phyloP scores from a whole-genome alignment of 2,888 invertebrate species.

The Pasiphila rectangulata region DNA sequence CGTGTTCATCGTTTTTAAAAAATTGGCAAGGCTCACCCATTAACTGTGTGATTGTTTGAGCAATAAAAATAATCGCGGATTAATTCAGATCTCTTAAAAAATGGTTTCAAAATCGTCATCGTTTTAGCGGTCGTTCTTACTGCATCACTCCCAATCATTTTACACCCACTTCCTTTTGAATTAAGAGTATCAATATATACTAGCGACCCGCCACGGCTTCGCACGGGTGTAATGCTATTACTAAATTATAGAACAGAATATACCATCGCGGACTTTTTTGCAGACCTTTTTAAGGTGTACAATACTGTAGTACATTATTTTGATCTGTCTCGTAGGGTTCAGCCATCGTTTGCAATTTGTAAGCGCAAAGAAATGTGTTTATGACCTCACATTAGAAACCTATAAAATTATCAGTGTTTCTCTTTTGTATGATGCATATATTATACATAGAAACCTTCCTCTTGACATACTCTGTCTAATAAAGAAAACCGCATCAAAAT shows the following conservation, averaged over 20 bases:
- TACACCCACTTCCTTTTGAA: slow-evolving; percentile 20
- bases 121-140: slow-evolving; percentile 19
- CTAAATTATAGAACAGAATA: neutral
- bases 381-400: no score
- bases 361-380: no score
- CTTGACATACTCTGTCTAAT: no score
- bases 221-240: neutral
- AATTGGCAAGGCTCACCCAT: slow-evolving; percentile 29
- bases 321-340: no score
- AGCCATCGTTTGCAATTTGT: no score
- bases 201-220: neutral
- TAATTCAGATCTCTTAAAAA: slow-evolving; percentile 34
- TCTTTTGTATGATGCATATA: no score
- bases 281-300: no score
- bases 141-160: slow-evolving; percentile 19
- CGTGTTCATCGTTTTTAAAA: slow-evolving; percentile 13
- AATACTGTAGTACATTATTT: no score
- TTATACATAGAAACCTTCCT: no score
- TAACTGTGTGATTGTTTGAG: slow-evolving; percentile 30
- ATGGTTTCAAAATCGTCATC: slow-evolving; percentile 26
- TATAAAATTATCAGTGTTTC: no score
- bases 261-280: neutral
- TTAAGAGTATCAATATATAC: neutral
- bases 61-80: slow-evolving; percentile 36
- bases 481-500: no score